Base-by-base conservation (phyloP, 2,113 vertebrate genomes). In the Toxotes jaculatrix region DNA sequence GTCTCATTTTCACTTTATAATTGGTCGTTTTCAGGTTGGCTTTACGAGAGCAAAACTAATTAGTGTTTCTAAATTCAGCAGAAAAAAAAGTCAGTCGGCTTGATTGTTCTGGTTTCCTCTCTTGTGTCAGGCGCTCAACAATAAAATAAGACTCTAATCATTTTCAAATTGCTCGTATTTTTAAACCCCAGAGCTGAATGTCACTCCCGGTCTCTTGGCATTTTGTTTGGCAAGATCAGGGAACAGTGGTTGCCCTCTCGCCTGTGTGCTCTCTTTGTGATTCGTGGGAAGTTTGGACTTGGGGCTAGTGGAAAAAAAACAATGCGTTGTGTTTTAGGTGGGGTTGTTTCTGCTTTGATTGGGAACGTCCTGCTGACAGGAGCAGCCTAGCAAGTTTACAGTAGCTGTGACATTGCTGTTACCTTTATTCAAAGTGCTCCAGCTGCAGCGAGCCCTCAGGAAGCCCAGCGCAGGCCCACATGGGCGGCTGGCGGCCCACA, bases 391-490 rank as follows among this genome's bases (percentile, higher is more conserved):
- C 92, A 92, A 94, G 95, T 96, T 97, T 96, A 96, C 97, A 97
- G 97, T 96, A 97, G 96, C 96, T 93, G 92, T 97, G 96, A 97
- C 96, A 95, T 95, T 90, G 93, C 91, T 56, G 95, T 96, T 97
- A 96, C 97, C 97, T 97, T 97, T 96, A 96, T 95, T 95, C 95
- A 94, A 95, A 94, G 89, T 85, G 90, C 94, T 96, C 95, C 97
- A 97, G 97, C 97, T 97, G 97, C 97, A 96, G 83, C 67, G 87
- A 96, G 96, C 97, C 97, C 98, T 98, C 96, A 97, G 96, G 96
- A 97, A 98, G 96, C 95, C 96, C 96, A 93, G 90, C 69, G 77
- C 95, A 79, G 95, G 93, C 94, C 95, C 94, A 94, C 96, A 96
- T 93, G 95, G 97, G 96, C 96, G 95, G 95, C 95, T 94, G 95